Percentiles rank a stretch among this genome's conserved stretches.
These are phyloP conservation scores for Heliconius ethilla DNA, from an alignment of 2,888 invertebrate species.

Conservation along the genomic window DNA sequence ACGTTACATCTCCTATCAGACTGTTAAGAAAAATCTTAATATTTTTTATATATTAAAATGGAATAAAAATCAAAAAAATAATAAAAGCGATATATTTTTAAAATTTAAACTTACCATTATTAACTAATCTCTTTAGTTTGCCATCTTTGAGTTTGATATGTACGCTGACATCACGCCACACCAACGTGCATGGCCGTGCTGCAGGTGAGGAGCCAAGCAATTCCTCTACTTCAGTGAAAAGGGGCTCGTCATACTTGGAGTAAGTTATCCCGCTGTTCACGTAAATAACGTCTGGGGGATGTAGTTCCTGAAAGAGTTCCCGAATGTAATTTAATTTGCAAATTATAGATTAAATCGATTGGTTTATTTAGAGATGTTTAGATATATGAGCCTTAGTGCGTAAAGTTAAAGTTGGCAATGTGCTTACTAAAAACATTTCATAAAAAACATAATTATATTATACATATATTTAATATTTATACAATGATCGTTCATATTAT, in stretches of 20 bases:
- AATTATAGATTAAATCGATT: neutral
- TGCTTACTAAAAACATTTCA: too few relatives aligned
- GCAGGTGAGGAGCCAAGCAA: constrained; percentile 80
- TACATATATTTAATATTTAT: neutral
- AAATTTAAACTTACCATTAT: constrained; percentile 82
- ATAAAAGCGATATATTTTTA: neutral
- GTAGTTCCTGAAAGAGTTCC: constrained; percentile 54
- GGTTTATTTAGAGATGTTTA: neutral
- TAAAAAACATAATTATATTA: neutral
- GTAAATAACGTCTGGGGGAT: constrained; percentile 52
- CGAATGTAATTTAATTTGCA: constrained; percentile 12
- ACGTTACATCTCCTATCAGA: too few relatives aligned
- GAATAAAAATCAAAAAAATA: neutral
- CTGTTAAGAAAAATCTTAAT: too few relatives aligned
- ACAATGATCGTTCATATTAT: neutral
- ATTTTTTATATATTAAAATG: too few relatives aligned
- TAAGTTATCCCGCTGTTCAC: constrained; percentile 50
- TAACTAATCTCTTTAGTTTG: constrained; percentile 87
- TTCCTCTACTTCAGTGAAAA: constrained; percentile 70
- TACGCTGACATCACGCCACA: constrained; percentile 90
- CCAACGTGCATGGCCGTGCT: constrained; percentile 86
- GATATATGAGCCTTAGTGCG: neutral
- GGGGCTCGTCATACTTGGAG: constrained; percentile 57
- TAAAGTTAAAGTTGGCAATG: too few relatives aligned
- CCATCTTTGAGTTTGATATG: constrained; percentile 81